Base-by-base conservation (phyloP, 1,140 invertebrate genomes). In the Zaprionus ghesquierei region DNA sequence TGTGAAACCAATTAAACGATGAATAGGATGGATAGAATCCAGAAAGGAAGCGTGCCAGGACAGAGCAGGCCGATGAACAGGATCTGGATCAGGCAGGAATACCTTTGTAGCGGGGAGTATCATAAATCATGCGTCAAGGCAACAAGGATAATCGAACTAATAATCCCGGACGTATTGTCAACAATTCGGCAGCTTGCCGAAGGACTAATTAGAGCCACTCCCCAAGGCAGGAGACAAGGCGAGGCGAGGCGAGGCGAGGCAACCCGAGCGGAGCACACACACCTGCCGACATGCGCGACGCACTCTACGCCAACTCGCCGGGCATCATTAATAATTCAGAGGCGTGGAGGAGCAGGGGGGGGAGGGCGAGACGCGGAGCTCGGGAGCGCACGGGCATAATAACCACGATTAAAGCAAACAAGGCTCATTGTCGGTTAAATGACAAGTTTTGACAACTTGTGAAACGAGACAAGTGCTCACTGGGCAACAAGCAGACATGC, bases 401-500 rank as follows among this genome's bases (percentile, higher is more conserved):
- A 90, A 91, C 90, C 64, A 78, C 89, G 90, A 91, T 91, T 91
- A 91, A 91, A 91, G 80, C 90, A 85, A 91, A 91, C 90, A 90
- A 91, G 86, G 86, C 77, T 91, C 87, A 91, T 91, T 91, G 90
- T 91, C 90, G 90, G 90, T 90, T 91, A 91, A 91, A 91, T 91
- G 90, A 91, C 90, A 91, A 91, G 82, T 91, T 91, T 91, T 91
- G 90, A 91, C 90, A 91, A 91, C 82, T 90, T 90, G 90, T 91
- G 77, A 91, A 91, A 90, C 82, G 85, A 46, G 41, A 89, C 84
- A 89, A 89, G 79, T 84, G 85, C 84, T 73, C 84, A 69, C 44
- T 59, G 60, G 53, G 44, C 41, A 62, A 53, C 49, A 65, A 51
- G 35, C 35, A 41, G 35, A 41, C 35, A 41, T 41, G 35, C 58